These are phyloP conservation scores for Drosophila grimshawi DNA, from an alignment of 1,140 invertebrate species.

Conservation along the genomic window DNA sequence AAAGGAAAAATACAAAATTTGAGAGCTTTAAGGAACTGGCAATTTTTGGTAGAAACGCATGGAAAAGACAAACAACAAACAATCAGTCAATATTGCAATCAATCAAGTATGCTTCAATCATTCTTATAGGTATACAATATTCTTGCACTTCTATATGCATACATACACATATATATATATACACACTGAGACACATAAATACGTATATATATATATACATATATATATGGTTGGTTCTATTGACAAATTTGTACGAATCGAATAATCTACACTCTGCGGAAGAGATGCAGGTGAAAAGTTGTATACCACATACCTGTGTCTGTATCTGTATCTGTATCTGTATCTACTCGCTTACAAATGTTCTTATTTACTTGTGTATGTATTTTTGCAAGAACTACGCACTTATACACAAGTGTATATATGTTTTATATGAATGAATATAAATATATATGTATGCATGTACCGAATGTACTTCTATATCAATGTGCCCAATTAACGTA, in stretches of 20 bases:
- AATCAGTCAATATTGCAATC: constrained; percentile 79
- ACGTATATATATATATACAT: neutral
- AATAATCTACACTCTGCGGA: too few species aligned
- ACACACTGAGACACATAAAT: neutral
- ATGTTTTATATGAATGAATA: constrained; percentile 19
- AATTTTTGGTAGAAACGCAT: constrained; percentile 6
- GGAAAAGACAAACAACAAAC: constrained; percentile 30
- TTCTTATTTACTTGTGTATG: neutral
- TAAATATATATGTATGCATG: constrained; percentile 21
- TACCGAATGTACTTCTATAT: constrained; percentile 41
- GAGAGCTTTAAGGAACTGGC: constrained; percentile 41
- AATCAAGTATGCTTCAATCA: constrained; percentile 72
- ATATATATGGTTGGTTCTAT: neutral
- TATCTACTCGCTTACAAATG: too few species aligned
- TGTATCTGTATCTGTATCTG: too few species aligned
- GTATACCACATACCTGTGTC: too few species aligned
- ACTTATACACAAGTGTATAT: neutral
- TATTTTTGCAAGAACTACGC: constrained; percentile 6
- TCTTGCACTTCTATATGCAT: neutral
- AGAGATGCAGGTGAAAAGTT: too few species aligned
- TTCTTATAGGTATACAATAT: constrained; percentile 3
- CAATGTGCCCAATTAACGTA: constrained; percentile 64
- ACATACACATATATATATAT: neutral
- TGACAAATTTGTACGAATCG: too few species aligned
- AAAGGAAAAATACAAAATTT: constrained; percentile 31